Base-by-base conservation (phyloP, 1,140 invertebrate genomes). In the Babylonia areolata region DNA sequence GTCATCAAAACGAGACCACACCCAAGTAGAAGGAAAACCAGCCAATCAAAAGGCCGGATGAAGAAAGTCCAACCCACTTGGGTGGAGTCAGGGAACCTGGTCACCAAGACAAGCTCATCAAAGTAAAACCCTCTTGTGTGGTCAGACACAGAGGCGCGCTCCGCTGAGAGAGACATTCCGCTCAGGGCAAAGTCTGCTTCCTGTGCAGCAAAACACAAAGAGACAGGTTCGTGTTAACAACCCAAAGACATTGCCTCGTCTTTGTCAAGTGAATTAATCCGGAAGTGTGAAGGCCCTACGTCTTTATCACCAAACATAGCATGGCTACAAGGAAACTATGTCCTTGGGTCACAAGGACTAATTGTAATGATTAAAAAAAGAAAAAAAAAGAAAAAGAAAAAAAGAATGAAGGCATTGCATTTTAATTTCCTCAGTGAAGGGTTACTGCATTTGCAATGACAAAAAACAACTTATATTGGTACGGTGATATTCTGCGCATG, bases 21-120 rank as follows among this genome's bases (percentile, higher is more conserved):
- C 28, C 75, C 75, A 9, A 77, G 75, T 37, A 77, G 75, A 11
- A 77, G 37, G 37, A 46, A 80, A 20, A 80, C 78, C 28, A 33
- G 78, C 78, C 78, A 80, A 54, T 80, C 42, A 31, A 80, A 80
- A 80, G 78, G 78, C 1, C 46, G 31, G 33, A 33, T 33, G 78
- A 39, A 33, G 78, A 80, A 80, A 17, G 42, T 54, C 78, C 78
- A 54, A n/a, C 78, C 78, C 28, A 54, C 78, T 17, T 17, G 75
- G 11, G 1, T 15, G 6, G 46, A 3, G n/a, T 33, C 46, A 28
- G 78, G 78, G 3, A 11, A 3, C 42, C 28, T 33, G 28, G 46
- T 58, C 3, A 80, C n/a, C 0, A 80, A 28, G 12, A 80, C 46
- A 3, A 80, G 6, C 12, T 80, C 78, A 28, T 80, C 46, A 28